Evolutionary conservation across 2,888 invertebrate genomes (phyloP), one percentile per base, ranked within the genome.

Genomic region (Drosophila nigricruria): DNA sequence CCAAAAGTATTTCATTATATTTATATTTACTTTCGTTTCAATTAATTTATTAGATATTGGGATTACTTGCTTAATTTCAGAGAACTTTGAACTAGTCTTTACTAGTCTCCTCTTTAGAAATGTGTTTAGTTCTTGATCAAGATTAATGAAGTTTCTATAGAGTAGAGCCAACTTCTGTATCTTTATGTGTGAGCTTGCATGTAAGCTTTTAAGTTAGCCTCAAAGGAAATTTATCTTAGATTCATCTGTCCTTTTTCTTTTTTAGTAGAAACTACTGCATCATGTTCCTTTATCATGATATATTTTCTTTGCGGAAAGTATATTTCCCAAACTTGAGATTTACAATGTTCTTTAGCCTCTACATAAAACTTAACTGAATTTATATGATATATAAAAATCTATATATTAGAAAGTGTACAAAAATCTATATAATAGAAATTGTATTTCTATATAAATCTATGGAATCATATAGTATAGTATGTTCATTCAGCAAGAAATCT

Each of bases 11-110:
- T 49, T 30, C 40, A 50, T n/a, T 12, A 42, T 57, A 25, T 52
- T 36, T 30, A 25, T 52, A 50, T 56, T 56, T 45, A 49, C 27
- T 47, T 49, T 49, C 18, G 42, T 40, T 42, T 49, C 9, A 42
- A 23, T 34, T 53, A 23, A 56, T 38, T 45, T 45, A 43, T 42
- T 36, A 4, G 3, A 32, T 20, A 32, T 20, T 1, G 20, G 20
- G n/a, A 27, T 47, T 1, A 16, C 25, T 16, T 25, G 16, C 18
- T n/a, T 1, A 5, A 18, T 30, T 49, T 49, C 47, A 10, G 30
- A 49, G 47, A 49, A 18, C 47, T 16, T 9, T 2, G 34, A 52
- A 23, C 16, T 34, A 16, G n/a, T n/a, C n/a, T n/a, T n/a, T n/a
- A n/a, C n/a, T n/a, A n/a, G n/a, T n/a, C n/a, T n/a, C n/a, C n/a